These are phyloP conservation scores for Synergus japonicus DNA, from an alignment of 2,888 invertebrate species.

Conservation along the genomic window DNA sequence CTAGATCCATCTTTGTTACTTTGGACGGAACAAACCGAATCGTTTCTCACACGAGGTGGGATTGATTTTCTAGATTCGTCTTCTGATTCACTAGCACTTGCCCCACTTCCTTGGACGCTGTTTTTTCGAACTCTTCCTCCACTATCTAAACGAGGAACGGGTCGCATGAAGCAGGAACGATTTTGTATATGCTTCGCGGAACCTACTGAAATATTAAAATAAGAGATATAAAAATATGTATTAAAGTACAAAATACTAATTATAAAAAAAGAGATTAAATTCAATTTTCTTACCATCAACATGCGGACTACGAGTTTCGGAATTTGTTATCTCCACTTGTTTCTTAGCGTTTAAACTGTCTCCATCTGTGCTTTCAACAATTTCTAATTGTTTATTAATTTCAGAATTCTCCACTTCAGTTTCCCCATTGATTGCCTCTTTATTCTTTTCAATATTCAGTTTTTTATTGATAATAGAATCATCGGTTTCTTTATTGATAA, in stretches of 20 bases:
- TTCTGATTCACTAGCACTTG: conserved; percentile 84
- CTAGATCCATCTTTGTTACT: conserved; percentile 65
- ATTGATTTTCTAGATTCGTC: conserved; percentile 79
- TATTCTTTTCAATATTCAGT: neutral
- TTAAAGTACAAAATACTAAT: conserved; percentile 12
- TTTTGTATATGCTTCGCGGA: conserved; percentile 80
- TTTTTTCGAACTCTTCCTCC: conserved; percentile 79
- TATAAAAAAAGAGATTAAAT: neutral
- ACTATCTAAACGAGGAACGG: conserved; percentile 83
- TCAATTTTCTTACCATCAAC: conserved; percentile 43
- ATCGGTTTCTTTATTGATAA: neutral
- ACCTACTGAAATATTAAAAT: conserved; percentile 73
- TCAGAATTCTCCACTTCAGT: conserved; percentile 12
- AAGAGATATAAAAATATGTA: conserved; percentile 37
- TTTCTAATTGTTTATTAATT: conserved; percentile 6
- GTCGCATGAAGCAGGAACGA: conserved; percentile 82
- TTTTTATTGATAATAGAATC: neutral
- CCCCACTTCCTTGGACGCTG: conserved; percentile 78
- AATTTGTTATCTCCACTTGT: conserved; percentile 11
- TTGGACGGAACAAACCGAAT: conserved; percentile 78
- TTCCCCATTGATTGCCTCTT: conserved; percentile 30
- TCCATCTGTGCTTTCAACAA: neutral
- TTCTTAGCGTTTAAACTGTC: neutral
- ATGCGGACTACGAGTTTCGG: conserved; percentile 32
- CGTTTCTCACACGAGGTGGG: conserved; percentile 76